Conservation (phyloP, 2,888 invertebrate genomes). For the Campopleginae sp. region DNA sequence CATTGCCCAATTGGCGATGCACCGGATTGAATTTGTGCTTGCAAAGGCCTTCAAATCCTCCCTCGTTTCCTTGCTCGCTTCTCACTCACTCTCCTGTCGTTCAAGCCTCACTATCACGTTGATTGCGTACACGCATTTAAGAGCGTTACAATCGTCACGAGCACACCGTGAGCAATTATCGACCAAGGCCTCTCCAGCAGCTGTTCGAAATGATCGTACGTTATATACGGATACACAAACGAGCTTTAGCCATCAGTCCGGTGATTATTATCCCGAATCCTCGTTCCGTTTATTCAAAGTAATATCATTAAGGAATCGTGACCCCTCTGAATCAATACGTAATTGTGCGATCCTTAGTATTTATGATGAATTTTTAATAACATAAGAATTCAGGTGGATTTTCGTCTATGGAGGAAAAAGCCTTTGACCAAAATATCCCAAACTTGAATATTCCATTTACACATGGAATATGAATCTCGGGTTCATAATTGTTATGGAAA, state of each 20-base stretch:
- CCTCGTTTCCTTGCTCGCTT: slow-evolving; percentile 22
- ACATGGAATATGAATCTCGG: neutral
- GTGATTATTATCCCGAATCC: slow-evolving; percentile 5
- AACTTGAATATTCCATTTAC: neutral
- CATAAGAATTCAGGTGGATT: neutral
- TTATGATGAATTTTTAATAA: neutral
- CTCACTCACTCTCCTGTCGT: slow-evolving; percentile 20
- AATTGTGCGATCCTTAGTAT: neutral
- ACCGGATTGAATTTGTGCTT: slow-evolving; percentile 28
- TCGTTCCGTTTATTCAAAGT: neutral
- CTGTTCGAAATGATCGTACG: slow-evolving; percentile 53
- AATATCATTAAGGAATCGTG: neutral
- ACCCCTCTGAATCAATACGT: neutral
- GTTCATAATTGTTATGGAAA: neutral
- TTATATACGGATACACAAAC: slow-evolving; percentile 14
- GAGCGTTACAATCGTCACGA: slow-evolving; percentile 58
- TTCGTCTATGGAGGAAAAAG: neutral
- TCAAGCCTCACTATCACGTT: slow-evolving; percentile 45
- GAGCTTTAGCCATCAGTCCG: neutral
- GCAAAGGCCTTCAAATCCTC: slow-evolving; percentile 42
- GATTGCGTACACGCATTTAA: slow-evolving; percentile 57
- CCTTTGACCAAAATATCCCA: neutral
- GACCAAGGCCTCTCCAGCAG: slow-evolving; percentile 37
- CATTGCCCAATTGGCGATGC: slow-evolving; percentile 56
- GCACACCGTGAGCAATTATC: slow-evolving; percentile 55